phyloP scores from a whole-genome alignment of 2,888 invertebrate species.

The Stenichneumon culpator region DNA sequence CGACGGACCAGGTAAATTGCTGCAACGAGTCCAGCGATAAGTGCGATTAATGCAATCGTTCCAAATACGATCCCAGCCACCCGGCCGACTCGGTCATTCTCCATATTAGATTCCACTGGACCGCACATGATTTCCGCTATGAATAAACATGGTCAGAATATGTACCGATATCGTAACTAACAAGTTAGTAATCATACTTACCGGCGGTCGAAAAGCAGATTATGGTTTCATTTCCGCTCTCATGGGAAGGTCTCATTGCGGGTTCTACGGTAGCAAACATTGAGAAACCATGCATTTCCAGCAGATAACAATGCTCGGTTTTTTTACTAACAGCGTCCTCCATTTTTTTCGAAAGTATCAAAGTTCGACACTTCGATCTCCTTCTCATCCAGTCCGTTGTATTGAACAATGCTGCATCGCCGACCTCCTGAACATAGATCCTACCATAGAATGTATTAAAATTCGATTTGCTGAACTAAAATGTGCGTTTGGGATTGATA shows the following conservation, averaged over 20 bases:
- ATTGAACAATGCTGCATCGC: too few species aligned
- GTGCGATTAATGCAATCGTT: not conserved
- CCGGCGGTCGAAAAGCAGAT: conserved; percentile 17
- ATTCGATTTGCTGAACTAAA: not conserved
- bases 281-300: not conserved
- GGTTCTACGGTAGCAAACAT: not conserved
- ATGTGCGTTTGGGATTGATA: not conserved
- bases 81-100: not conserved
- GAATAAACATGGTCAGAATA: not conserved
- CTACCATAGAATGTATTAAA: not conserved
- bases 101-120: not conserved
- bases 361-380: conserved; percentile 32
- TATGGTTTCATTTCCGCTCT: not conserved
- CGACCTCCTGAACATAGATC: not conserved
- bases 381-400: too few species aligned
- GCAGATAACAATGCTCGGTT: conserved; percentile 1
- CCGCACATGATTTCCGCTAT: not conserved
- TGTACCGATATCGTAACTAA: too few species aligned
- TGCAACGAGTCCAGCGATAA: conserved; percentile 6
- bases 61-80: not conserved
- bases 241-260: not conserved
- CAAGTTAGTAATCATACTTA: too few species aligned
- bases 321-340: not conserved
- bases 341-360: not conserved
- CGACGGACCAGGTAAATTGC: conserved; percentile 5